Conservation (phyloP, 1,140 invertebrate species). For the Aphelenchoides fujianensis region DNA sequence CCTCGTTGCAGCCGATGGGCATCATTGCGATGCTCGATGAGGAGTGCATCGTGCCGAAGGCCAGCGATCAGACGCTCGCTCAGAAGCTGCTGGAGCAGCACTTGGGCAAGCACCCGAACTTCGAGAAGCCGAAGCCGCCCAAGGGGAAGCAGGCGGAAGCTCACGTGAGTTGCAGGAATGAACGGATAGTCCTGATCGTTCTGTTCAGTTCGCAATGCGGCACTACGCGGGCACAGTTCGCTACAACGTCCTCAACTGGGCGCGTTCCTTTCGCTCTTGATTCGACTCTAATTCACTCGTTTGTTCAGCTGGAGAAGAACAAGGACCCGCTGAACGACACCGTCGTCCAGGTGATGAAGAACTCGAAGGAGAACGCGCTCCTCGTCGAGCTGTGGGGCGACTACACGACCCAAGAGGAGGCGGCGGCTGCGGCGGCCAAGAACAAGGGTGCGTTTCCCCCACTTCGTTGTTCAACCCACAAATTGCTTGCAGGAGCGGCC, state of each 20-base stretch:
- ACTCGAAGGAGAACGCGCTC: constrained; percentile 49
- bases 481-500: too few relatives aligned
- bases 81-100: constrained; percentile 97
- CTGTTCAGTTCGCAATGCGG: constrained; percentile 93
- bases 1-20: constrained; percentile 83
- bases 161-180: too few relatives aligned
- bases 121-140: constrained; percentile 86
- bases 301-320: constrained; percentile 99
- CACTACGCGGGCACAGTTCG: constrained; percentile 95
- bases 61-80: constrained; percentile 92
- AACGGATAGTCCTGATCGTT: too few relatives aligned
- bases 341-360: constrained; percentile 74
- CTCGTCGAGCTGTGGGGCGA: constrained; percentile 58
- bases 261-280: too few relatives aligned
- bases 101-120: constrained; percentile 95
- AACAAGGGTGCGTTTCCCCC: constrained; percentile 48
- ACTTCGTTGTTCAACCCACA: too few relatives aligned
- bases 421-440: constrained; percentile 46
- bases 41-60: constrained; percentile 99
- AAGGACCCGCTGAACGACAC: constrained; percentile 99
- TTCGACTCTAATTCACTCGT: too few relatives aligned
- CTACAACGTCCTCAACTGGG: constrained; percentile 96
- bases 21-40: constrained; percentile 99
- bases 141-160: constrained; percentile 89
- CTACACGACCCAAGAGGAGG: constrained; percentile 68